A percentile compares a stretch with the other conserved stretches of the same genome.
phyloP scores from a whole-genome alignment of 2,797 vertebrate genomes.

The Myotis daubentonii region DNA sequence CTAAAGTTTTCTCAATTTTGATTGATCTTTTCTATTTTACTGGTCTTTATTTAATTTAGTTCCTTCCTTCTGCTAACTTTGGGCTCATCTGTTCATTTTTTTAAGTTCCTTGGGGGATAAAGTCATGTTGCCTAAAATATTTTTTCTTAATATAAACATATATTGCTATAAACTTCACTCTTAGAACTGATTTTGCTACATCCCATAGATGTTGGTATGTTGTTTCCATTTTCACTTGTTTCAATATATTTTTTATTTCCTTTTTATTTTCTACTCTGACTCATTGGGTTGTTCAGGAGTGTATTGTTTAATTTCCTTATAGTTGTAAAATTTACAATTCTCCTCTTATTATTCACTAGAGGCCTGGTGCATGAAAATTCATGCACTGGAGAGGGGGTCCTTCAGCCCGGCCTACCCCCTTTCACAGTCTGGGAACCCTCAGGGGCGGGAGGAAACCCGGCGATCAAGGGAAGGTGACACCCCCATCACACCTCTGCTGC shows the following conservation, averaged over 20 bases:
- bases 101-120: not conserved
- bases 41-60: not conserved
- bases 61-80: not conserved
- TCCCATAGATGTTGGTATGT: not conserved
- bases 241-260: not conserved
- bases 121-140: not conserved
- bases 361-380: too few species aligned
- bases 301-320: not conserved
- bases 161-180: not conserved
- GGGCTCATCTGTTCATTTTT: not conserved
- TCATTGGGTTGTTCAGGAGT: not conserved
- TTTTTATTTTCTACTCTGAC: not conserved
- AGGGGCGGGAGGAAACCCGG: fast-evolving
- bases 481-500: too few species aligned
- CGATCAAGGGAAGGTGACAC: too few species aligned
- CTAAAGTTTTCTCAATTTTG: not conserved
- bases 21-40: not conserved
- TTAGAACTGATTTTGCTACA: not conserved
- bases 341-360: not conserved
- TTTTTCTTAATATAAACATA: not conserved
- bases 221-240: not conserved
- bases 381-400: too few species aligned
- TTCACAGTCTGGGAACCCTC: too few species aligned
- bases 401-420: too few species aligned
- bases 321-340: not conserved